Base-by-base conservation (phyloP, 1,140 invertebrate species). In the Agrilus planipennis region DNA sequence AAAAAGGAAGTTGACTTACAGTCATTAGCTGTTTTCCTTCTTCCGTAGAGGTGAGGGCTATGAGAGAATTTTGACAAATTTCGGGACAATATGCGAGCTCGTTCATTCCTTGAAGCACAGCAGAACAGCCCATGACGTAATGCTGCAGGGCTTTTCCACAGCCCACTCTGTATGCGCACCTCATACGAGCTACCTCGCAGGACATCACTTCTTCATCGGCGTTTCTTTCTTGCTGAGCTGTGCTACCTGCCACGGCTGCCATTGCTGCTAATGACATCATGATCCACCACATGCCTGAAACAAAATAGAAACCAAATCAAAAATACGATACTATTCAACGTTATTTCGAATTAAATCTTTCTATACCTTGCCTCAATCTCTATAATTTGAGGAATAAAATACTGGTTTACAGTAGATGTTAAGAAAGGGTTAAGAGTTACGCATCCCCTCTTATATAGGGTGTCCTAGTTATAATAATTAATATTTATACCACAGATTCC, bases 31-130 rank as follows among this genome's bases (percentile, higher is more conserved):
- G 70, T 50, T 80, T 76, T 12, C 84, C 84, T 59, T 84, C 78
- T 23, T 81, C 77, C 0, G 83, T 84, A 20, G 79, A 83, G 0
- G 76, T 81, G 12, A 87, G 67, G 0, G 81, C 81, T 29, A 86
- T 81, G 6, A 87, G 68, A 0, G 83, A 79, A 55, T 81, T 71
- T 44, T 77, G 72, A 57, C 84, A 87, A 14, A 69, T 61, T 49
- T 79, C 73, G 0, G 81, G 75, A 56, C 84, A 87, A 12, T 62
- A 48, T 12, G 49, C 56, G 16, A 57, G 54, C 21, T 48, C 54
- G n/a, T n/a, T n/a, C 11, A 67, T 64, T 17, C 71, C 71, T 17
- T 71, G 64, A 32, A 85, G 68, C 10, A 84, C 71, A 10, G 71
- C 71, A 2, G 74, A 75, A 54, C 84, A 88, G 34, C 75, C 71